Conservation (phyloP, 1,140 invertebrate genomes). For the Drosophila trapezifrons region DNA sequence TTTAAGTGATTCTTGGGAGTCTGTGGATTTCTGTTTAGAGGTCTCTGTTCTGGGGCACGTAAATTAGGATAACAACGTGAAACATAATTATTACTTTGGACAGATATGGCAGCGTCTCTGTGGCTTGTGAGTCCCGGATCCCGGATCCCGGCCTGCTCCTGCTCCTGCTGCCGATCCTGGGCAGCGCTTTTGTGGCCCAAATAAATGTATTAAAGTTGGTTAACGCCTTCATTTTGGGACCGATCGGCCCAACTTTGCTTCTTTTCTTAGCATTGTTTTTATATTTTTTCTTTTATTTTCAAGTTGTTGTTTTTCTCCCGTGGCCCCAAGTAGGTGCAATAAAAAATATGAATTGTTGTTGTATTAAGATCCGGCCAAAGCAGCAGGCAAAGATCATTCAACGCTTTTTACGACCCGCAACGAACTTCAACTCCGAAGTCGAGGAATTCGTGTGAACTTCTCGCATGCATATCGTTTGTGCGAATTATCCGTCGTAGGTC, state of each 20-base stretch:
- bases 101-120: constrained; percentile 73
- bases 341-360: constrained; percentile 82
- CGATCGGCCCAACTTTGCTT: constrained; percentile 9
- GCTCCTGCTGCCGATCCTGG: constrained; percentile 3
- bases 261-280: neutral
- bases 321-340: constrained; percentile 74
- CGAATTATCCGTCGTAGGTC: constrained; percentile 5
- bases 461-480: neutral
- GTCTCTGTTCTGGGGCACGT: constrained; percentile 68
- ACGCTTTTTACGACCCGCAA: constrained; percentile 59
- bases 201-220: constrained; percentile 83
- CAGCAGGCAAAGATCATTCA: constrained; percentile 68
- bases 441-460: constrained; percentile 39
- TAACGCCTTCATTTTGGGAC: constrained; percentile 73
- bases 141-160: constrained; percentile 2
- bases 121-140: neutral
- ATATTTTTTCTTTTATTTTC: too few relatives aligned
- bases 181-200: constrained; percentile 70
- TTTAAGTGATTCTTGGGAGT: constrained; percentile 1
- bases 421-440: constrained; percentile 8
- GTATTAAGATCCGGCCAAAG: constrained; percentile 60
- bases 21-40: constrained; percentile 20
- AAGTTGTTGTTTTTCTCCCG: neutral
- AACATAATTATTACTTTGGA: constrained; percentile 83
- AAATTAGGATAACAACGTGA: constrained; percentile 83